Percentiles rank a stretch among this genome's conserved stretches.
Evolutionary conservation across 2,797 vertebrate genomes (phyloP).

Genomic region (Borostomias antarcticus): DNA sequence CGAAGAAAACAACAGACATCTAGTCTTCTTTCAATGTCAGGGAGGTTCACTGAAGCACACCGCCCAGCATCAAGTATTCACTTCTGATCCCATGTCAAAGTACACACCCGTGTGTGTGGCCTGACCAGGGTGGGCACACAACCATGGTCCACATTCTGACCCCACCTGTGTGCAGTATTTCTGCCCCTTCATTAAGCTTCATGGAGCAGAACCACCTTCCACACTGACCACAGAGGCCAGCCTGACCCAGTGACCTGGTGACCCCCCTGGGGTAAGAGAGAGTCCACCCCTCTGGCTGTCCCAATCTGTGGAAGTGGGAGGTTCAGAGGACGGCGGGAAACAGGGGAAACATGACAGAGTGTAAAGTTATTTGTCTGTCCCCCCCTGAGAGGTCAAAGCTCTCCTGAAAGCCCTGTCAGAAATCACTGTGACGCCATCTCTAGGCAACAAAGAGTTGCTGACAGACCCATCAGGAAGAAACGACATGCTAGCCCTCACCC

Average conservation of each 20-base stretch:
- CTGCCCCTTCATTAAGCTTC: neutral
- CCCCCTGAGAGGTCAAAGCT: conserved; percentile 32
- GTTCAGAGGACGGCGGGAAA: conserved; percentile 21
- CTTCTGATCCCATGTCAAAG: no score
- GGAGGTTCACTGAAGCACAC: no score
- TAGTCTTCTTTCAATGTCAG: no score
- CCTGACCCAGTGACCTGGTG: conserved; percentile 40
- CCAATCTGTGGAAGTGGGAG: conserved; percentile 24
- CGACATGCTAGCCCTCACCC: no score
- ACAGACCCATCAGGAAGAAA: conserved; percentile 28
- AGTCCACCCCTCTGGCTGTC: conserved; percentile 13
- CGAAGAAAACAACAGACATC: no score
- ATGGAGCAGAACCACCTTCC: conserved; percentile 15
- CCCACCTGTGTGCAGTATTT: neutral
- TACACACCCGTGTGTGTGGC: neutral
- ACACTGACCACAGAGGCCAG: neutral
- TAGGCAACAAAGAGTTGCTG: conserved; percentile 25
- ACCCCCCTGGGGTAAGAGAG: conserved; percentile 18
- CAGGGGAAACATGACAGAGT: conserved; percentile 6
- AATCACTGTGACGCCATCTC: conserved; percentile 20
- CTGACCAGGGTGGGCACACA: conserved; percentile 32
- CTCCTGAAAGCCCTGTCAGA: neutral
- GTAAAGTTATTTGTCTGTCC: conserved; percentile 36
- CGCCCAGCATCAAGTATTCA: no score
- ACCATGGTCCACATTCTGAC: neutral